phyloP scores from a whole-genome alignment of 2,113 vertebrate genomes.

The Pseudorasbora parva region DNA sequence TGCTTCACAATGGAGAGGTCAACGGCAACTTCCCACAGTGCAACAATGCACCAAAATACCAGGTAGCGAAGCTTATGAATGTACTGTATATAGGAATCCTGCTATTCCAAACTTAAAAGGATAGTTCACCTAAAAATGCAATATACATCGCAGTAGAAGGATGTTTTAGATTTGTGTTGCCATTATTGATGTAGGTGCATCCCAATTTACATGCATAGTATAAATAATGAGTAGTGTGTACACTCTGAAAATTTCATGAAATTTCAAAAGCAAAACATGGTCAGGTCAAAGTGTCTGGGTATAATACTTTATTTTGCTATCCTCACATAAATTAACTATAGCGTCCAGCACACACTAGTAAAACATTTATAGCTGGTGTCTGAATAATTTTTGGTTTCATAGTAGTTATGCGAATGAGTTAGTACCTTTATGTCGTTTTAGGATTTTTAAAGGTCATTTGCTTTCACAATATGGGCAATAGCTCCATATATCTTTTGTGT shows the following conservation, averaged over 20 bases:
- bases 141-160: not conserved
- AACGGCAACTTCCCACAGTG: slow-evolving; percentile 98
- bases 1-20: slow-evolving; percentile 96
- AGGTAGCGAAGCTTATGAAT: slow-evolving; percentile 76
- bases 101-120: not conserved
- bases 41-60: slow-evolving; percentile 98
- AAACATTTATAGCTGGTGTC: too few relatives aligned
- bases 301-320: too few relatives aligned
- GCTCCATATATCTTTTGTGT: not conserved
- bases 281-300: too few relatives aligned
- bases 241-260: not conserved
- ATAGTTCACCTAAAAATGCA: not conserved
- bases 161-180: not conserved
- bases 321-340: too few relatives aligned
- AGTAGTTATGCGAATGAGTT: not conserved
- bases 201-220: not conserved
- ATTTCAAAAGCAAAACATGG: too few relatives aligned
- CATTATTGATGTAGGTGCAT: not conserved
- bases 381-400: too few relatives aligned
- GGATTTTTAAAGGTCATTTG: not conserved
- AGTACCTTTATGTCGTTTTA: not conserved
- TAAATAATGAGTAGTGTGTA: not conserved
- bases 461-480: not conserved
- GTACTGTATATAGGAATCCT: not conserved
- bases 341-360: too few relatives aligned